Conservation (phyloP, 2,113 vertebrate genomes). For the Triplophysa dalaica region DNA sequence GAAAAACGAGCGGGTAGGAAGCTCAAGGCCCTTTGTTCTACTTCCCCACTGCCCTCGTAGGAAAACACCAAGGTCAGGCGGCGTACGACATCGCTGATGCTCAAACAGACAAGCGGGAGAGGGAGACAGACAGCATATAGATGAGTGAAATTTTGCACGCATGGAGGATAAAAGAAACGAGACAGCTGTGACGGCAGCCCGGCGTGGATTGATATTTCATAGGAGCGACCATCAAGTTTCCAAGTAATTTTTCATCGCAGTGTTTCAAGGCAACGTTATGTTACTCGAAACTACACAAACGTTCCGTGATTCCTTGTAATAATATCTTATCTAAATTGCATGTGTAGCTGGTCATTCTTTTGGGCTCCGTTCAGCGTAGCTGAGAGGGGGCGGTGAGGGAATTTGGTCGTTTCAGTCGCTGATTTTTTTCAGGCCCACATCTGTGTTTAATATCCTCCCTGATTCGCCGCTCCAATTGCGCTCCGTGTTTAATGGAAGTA, state of each 20-base stretch:
- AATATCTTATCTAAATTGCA: slow-evolving; percentile 53
- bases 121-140: slow-evolving; percentile 17
- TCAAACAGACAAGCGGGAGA: slow-evolving; percentile 23
- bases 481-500: slow-evolving; percentile 41
- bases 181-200: slow-evolving; percentile 53
- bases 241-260: slow-evolving; percentile 53
- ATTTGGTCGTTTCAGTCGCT: slow-evolving; percentile 19
- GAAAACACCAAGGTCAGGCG: slow-evolving; percentile 46
- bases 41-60: slow-evolving; percentile 1
- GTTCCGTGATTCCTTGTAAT: slow-evolving; percentile 50
- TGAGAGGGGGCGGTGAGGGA: slow-evolving; percentile 29
- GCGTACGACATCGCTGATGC: slow-evolving; percentile 40
- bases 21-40: slow-evolving; percentile 41
- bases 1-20: slow-evolving; percentile 43
- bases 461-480: slow-evolving; percentile 38
- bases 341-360: slow-evolving; percentile 24
- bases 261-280: slow-evolving; percentile 41
- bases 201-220: slow-evolving; percentile 51
- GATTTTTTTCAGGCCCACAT: slow-evolving; percentile 29
- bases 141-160: slow-evolving; percentile 54
- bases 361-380: neutral
- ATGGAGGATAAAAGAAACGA: slow-evolving; percentile 54
- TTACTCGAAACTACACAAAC: slow-evolving; percentile 48
- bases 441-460: slow-evolving; percentile 40
- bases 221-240: slow-evolving; percentile 43